Conservation (phyloP, 2,797 vertebrate species). For the Anniella stebbinsi region DNA sequence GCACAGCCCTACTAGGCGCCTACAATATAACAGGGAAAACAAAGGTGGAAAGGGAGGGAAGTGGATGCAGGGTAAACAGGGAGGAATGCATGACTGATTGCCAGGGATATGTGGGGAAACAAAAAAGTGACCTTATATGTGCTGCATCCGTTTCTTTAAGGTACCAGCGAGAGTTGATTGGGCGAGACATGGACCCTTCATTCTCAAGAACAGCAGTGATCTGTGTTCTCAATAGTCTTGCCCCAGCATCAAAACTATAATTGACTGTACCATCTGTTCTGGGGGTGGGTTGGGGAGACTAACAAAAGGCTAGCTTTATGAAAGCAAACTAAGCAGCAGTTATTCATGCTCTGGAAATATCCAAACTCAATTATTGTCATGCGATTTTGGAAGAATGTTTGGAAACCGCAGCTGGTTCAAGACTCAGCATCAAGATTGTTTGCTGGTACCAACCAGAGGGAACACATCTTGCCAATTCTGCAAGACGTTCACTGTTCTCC, state of each 20-base stretch:
- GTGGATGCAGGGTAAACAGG: neutral
- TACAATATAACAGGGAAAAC: neutral
- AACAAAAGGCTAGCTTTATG: neutral
- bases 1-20: too few relatives aligned
- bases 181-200: too few relatives aligned
- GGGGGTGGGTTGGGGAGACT: neutral
- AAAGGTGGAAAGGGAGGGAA: neutral
- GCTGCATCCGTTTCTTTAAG: neutral
- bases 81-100: neutral
- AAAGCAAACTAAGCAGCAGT: neutral
- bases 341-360: too few relatives aligned
- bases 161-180: neutral
- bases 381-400: neutral
- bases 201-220: neutral
- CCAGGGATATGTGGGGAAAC: neutral
- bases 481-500: neutral
- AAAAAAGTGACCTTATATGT: neutral
- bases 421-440: neutral
- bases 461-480: neutral
- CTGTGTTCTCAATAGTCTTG: neutral
- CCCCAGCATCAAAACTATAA: neutral
- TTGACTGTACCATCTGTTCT: neutral
- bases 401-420: neutral
- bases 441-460: neutral
- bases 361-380: too few relatives aligned